Base-by-base conservation (phyloP, 1,140 invertebrate genomes). In the Schlechtendalia chinensis region DNA sequence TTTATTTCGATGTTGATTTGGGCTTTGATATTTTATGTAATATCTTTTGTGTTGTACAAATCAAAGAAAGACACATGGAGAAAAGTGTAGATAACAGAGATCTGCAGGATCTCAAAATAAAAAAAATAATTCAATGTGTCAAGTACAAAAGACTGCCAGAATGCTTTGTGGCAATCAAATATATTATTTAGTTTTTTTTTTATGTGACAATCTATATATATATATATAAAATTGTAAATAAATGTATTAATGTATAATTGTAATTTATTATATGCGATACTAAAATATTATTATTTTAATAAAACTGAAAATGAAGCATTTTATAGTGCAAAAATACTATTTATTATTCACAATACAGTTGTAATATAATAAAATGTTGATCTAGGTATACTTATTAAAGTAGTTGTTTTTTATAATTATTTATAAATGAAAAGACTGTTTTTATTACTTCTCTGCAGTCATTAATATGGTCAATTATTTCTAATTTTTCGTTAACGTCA, bases 401-500 rank as follows among this genome's bases (percentile, higher is more conserved):
- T 27, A 17, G 0, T 45, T 75, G 22, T 24, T 75, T 79, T 79
- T 79, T 79, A 14, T 63, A 61, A 29, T 79, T 79, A 79, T 79
- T 61, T 61, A 79, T 79, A 11, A 63, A 14, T 29, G 32, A 29
- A 63, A 79, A 79, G 16, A 79, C 75, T 27, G 56, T 61, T 61
- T 79, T 10, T 47, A 79, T 63, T 45, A 79, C n/a, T 27, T 61
- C 17, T 63, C 45, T 79, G 50, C 58, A 81, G 17, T 75, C 39
- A 19, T 45, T 79, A 56, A 24, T 29, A 10, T 47, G 56, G 10
- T 75, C 79, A 50, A 61, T 47, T n/a, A 82, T 63, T 58, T 69
- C 72, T 53, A 81, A 74, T 50, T 80, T 82, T 83, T 47, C 84
- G 63, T 61, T 94, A 86, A 95, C 96, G 87, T 98, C 96, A 67